Conservation (phyloP, 1,140 invertebrate species). For the Drosophila baimaii region DNA sequence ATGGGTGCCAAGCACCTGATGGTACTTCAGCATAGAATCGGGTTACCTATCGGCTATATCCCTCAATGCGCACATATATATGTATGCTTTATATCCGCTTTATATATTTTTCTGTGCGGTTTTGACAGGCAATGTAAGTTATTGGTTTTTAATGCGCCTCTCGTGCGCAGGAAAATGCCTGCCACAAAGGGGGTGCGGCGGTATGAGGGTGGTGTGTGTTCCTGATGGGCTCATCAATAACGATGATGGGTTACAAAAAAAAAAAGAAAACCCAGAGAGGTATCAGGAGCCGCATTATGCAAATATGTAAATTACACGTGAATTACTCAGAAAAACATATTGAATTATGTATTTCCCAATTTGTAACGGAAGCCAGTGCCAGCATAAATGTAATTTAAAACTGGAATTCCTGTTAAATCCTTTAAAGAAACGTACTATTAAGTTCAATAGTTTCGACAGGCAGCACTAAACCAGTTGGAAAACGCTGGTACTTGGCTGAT, state of each 20-base stretch:
- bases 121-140: slow-evolving; percentile 68
- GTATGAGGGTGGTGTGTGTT: slow-evolving; percentile 6
- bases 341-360: slow-evolving; percentile 18
- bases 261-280: background rate
- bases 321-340: slow-evolving; percentile 21
- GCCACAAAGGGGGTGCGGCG: slow-evolving; percentile 10
- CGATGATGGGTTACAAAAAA: slow-evolving; percentile 17
- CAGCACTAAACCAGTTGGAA: background rate
- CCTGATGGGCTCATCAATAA: slow-evolving; percentile 44
- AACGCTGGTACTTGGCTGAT: slow-evolving; percentile 4
- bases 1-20: slow-evolving; percentile 67
- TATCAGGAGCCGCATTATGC: slow-evolving; percentile 40
- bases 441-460: background rate
- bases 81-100: slow-evolving; percentile 15
- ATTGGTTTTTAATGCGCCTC: slow-evolving; percentile 69
- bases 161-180: slow-evolving; percentile 22
- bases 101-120: slow-evolving; percentile 33
- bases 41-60: slow-evolving; percentile 51
- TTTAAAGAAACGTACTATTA: background rate
- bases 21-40: slow-evolving; percentile 62
- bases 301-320: slow-evolving; percentile 43
- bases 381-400: slow-evolving; percentile 11
- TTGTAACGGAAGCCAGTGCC: background rate
- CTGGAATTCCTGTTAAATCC: background rate
- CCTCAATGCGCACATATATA: slow-evolving; percentile 2